These are phyloP conservation scores for Drosophila malerkotliana DNA, from an alignment of 1,140 invertebrate genomes.

Conservation along the genomic window DNA sequence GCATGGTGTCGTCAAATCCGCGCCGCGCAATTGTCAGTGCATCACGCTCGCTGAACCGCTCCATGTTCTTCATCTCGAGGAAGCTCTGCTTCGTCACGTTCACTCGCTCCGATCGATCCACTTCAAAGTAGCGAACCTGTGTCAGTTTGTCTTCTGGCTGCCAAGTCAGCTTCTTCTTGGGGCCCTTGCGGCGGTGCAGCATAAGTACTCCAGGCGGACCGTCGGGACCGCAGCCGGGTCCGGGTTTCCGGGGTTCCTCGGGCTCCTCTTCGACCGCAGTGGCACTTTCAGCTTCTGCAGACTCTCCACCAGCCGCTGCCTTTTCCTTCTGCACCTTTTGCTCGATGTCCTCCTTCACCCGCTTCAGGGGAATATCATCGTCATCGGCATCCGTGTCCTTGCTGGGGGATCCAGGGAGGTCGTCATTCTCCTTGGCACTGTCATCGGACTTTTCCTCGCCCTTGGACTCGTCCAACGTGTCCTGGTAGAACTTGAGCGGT, in stretches of 20 bases:
- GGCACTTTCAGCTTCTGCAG: conserved; percentile 35
- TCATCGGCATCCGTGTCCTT: conserved; percentile 73
- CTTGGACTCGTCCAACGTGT: conserved; percentile 91
- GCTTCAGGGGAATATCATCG: conserved; percentile 82
- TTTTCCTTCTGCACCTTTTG: conserved; percentile 73
- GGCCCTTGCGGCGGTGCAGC: conserved; percentile 86
- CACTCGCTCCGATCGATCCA: conserved; percentile 96
- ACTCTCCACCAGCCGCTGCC: conserved; percentile 19
- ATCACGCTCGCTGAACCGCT: conserved; percentile 93
- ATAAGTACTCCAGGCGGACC: conserved; percentile 80
- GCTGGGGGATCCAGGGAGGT: conserved; percentile 52
- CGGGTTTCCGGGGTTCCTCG: conserved; percentile 66
- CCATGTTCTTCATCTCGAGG: conserved; percentile 95
- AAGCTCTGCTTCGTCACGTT: conserved; percentile 95
- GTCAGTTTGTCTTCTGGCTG: conserved; percentile 91
- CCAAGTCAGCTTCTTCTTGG: conserved; percentile 94
- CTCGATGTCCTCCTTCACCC: conserved; percentile 79
- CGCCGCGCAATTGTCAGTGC: conserved; percentile 90
- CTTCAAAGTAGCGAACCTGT: conserved; percentile 93
- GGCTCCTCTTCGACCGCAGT: conserved; percentile 57
- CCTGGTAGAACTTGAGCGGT: conserved; percentile 94
- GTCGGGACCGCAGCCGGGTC: conserved; percentile 79
- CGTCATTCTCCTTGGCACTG: conserved; percentile 83
- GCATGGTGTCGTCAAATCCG: conserved; percentile 92
- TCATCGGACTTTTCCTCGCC: conserved; percentile 84